Evolutionary conservation across 2,797 vertebrate species (phyloP), one percentile per base, ranked within the genome.

Genomic region (Streptopelia turtur): DNA sequence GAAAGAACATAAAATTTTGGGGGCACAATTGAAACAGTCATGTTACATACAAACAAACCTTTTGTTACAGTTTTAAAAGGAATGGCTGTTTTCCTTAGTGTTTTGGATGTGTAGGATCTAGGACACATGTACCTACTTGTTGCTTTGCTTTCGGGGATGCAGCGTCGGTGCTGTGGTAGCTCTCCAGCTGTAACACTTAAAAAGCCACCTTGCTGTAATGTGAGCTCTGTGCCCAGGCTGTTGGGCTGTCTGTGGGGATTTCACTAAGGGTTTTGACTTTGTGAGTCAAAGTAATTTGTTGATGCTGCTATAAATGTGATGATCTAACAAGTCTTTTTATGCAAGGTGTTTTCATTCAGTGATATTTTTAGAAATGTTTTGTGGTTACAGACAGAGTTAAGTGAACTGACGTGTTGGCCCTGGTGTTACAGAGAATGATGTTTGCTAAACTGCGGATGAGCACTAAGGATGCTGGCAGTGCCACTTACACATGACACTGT

Each of bases 121-220:
- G 21, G 47, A 50, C 1, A 13, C 35, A 9, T 35, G 35, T 35
- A 35, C 35, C 35, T 35, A 35, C 43, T 59, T 39, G 25, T 53
- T 63, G n/a, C 28, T 74, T 39, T 64, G 31, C 45, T 87, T 71
- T 89, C 56, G 87, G 75, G 47, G 6, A 4, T 20, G 5, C 0
- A 0, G 10, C 69, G 33, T 3, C 70, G 77, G 12, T 45, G 45
- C 28, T 35, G 23, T 1, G 0, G 55, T 16, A 31, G 61, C 24
- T 76, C n/a, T 43, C 17, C 43, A 52, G 17, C 7, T 56, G 9
- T 45, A 33, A 17, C 16, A 31, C 16, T 31, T 69, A 5, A 11
- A 43, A 55, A 83, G 11, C 30, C 35, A 33, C 25, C 49, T 81
- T 27, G 20, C 71, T 60, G 39, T 37, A 39, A 45, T 0, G 11